phyloP scores from a whole-genome alignment of 2,888 invertebrate genomes.

The Syritta pipiens region DNA sequence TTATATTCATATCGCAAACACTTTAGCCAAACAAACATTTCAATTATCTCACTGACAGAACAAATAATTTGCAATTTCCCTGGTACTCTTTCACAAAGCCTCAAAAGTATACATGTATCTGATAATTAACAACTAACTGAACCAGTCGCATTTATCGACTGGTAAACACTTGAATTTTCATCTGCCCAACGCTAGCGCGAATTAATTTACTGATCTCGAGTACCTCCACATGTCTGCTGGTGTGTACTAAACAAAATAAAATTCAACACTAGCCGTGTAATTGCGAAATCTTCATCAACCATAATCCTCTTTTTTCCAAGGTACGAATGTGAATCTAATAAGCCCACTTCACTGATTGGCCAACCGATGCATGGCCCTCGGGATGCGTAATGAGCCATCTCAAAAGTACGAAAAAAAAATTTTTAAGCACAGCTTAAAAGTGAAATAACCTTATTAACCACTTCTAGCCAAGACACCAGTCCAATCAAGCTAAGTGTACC shows the following conservation, averaged over 20 bases:
- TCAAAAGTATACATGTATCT: constrained; percentile 7
- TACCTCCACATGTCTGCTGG: background rate
- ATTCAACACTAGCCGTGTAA: background rate
- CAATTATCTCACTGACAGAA: constrained; percentile 1
- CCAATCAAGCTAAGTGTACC: constrained; percentile 5
- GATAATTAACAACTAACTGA: background rate
- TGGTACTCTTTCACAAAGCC: background rate
- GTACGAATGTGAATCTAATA: constrained; percentile 3
- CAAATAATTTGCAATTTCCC: constrained; percentile 1
- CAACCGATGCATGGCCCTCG: background rate
- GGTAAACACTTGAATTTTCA: constrained; percentile 17
- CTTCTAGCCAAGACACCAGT: background rate
- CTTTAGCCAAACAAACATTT: constrained; percentile 22
- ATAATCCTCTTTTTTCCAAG: constrained; percentile 15
- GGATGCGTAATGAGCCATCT: background rate
- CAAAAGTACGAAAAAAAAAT: background rate
- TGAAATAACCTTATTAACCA: constrained; percentile 55
- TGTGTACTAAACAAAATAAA: background rate
- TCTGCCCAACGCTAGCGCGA: constrained; percentile 20
- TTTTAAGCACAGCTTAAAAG: constrained; percentile 52
- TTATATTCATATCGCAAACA: too few species aligned
- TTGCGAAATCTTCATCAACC: constrained; percentile 16
- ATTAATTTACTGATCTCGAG: constrained; percentile 23
- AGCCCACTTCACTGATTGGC: constrained; percentile 14
- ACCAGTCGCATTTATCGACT: background rate